A percentile compares a stretch with the other conserved stretches of the same genome.
phyloP scores from a whole-genome alignment of 2,797 vertebrate genomes.

The Danio tinwini region DNA sequence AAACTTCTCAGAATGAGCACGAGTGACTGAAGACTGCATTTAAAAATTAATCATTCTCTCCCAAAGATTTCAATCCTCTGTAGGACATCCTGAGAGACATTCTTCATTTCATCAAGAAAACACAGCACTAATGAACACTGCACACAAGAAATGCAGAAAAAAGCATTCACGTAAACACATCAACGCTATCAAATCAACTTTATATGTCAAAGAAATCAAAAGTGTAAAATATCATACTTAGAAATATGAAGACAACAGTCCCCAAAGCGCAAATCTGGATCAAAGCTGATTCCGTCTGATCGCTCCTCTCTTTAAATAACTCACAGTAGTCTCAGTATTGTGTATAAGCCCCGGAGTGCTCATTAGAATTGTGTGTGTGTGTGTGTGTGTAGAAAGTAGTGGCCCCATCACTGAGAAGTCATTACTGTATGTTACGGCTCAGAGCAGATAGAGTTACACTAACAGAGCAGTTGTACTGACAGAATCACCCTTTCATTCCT shows the following conservation, averaged over 20 bases:
- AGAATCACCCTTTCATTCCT: conserved; percentile 35
- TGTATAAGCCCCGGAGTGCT: conserved; percentile 37
- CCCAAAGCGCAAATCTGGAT: conserved; percentile 21
- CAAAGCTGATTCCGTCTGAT: conserved; percentile 25
- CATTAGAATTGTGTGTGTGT: conserved; percentile 31
- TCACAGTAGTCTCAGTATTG: conserved; percentile 32
- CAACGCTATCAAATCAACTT: neutral
- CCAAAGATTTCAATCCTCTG: neutral
- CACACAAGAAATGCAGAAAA: neutral
- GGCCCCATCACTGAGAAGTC: conserved; percentile 39
- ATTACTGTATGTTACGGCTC: conserved; percentile 45
- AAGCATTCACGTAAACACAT: neutral
- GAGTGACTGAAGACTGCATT: conserved; percentile 1
- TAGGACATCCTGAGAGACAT: neutral
- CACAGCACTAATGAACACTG: conserved; percentile 16
- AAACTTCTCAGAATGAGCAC: neutral
- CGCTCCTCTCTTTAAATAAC: conserved; percentile 19
- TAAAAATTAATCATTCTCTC: conserved; percentile 13
- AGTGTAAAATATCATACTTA: neutral
- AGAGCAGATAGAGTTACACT: conserved; percentile 45
- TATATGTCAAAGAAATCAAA: neutral
- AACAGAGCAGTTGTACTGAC: conserved; percentile 33
- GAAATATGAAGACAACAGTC: neutral
- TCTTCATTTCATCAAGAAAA: conserved; percentile 5
- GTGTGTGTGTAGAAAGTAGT: conserved; percentile 23